Conservation (phyloP, 2,797 vertebrate species). For the Leuciscus waleckii region DNA sequence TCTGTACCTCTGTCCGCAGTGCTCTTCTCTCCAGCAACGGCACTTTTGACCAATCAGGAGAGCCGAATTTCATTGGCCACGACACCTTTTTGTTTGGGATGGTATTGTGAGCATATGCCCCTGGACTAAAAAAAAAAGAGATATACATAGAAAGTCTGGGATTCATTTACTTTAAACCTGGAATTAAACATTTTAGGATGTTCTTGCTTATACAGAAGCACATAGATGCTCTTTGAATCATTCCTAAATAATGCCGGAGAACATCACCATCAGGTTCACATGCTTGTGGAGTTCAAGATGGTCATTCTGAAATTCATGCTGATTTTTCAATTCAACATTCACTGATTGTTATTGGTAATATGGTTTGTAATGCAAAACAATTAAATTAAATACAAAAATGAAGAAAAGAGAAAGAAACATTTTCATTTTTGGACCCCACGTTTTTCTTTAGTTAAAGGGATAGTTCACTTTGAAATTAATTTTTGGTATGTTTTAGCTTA, state of each 20-base stretch:
- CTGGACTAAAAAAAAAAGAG: slow-evolving; percentile 76
- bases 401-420: background rate
- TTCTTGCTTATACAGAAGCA: background rate
- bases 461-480: too few species aligned
- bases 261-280: background rate
- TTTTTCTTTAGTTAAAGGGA: background rate
- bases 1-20: slow-evolving; percentile 77
- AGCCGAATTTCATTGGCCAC: slow-evolving; percentile 89
- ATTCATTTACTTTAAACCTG: slow-evolving; percentile 14
- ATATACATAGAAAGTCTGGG: background rate
- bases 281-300: background rate
- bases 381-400: background rate
- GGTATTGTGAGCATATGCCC: slow-evolving; percentile 71
- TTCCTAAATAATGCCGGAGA: background rate
- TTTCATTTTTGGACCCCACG: background rate
- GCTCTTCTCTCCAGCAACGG: slow-evolving; percentile 73
- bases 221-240: background rate
- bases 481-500: too few species aligned
- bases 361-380: background rate
- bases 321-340: background rate
- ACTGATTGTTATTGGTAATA: background rate
- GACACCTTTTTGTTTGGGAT: slow-evolving; percentile 71
- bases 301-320: background rate
- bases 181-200: background rate
- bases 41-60: slow-evolving; percentile 85